Evolutionary conservation across 2,797 vertebrate genomes (phyloP).

Genomic region (Kryptopterus vitreolus): DNA sequence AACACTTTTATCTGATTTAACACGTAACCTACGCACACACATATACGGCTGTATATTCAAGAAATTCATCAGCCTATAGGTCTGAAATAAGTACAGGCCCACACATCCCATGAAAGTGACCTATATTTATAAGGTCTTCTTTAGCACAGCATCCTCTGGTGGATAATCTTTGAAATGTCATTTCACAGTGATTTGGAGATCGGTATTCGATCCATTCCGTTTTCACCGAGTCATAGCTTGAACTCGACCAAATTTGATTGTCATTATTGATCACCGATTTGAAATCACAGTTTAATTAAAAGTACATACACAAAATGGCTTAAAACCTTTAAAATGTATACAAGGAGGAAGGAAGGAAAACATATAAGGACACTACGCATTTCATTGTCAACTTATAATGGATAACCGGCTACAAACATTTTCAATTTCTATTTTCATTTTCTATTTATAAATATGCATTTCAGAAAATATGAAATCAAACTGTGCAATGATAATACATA

Average conservation of each 20-base stretch:
- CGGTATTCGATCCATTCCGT: not conserved
- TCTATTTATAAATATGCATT: not conserved
- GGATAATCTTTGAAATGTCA: not conserved
- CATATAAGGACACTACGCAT: not conserved
- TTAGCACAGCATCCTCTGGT: slow-evolving; percentile 32
- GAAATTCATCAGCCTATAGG: not conserved
- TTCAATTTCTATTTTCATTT: not conserved
- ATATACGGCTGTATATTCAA: not conserved
- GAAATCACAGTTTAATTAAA: not conserved
- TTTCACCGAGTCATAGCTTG: not conserved
- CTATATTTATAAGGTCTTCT: not conserved
- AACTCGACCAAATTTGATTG: not conserved
- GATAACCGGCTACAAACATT: too few relatives aligned
- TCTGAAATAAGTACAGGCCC: not conserved
- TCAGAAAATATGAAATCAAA: not conserved
- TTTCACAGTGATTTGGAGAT: not conserved
- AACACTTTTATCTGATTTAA: not conserved
- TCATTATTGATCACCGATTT: not conserved
- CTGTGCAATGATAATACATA: not conserved
- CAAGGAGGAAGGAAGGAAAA: not conserved
- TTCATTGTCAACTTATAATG: not conserved
- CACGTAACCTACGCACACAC: not conserved
- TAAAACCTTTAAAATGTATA: too few relatives aligned
- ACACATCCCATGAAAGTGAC: not conserved
- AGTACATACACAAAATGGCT: too few relatives aligned